phyloP scores from a whole-genome alignment of 2,113 vertebrate genomes.

The Hippoglossus stenolepis region DNA sequence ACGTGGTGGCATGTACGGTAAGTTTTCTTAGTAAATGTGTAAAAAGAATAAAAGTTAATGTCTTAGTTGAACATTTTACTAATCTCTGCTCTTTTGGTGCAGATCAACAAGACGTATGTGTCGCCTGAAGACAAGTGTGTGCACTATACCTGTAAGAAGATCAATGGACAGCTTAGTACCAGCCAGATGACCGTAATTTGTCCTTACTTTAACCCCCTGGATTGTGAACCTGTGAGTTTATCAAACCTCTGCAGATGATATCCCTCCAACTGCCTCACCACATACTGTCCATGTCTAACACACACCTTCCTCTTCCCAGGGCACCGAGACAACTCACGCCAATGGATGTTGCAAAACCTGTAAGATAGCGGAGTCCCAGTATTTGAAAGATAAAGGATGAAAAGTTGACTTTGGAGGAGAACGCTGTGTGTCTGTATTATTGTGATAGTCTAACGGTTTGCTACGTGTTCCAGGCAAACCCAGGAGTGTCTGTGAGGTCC shows the following conservation, averaged over 20 bases:
- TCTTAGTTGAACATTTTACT: not conserved
- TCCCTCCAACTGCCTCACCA: too few species aligned
- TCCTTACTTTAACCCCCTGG: slow-evolving; percentile 66
- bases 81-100: slow-evolving; percentile 14
- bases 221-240: slow-evolving; percentile 86
- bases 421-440: not conserved
- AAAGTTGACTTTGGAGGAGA: not conserved
- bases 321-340: slow-evolving; percentile 72
- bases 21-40: too few species aligned
- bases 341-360: slow-evolving; percentile 79
- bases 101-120: slow-evolving; percentile 81
- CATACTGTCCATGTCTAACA: not conserved
- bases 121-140: slow-evolving; percentile 81
- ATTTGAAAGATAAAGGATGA: not conserved
- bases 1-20: too few species aligned
- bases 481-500: slow-evolving; percentile 74
- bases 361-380: slow-evolving; percentile 55
- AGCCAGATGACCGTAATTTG: slow-evolving; percentile 59
- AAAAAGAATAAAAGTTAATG: not conserved
- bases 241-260: not conserved
- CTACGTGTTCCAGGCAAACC: slow-evolving; percentile 66
- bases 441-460: not conserved
- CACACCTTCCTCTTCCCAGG: slow-evolving; percentile 56
- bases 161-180: slow-evolving; percentile 64
- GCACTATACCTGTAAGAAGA: slow-evolving; percentile 82